Evolutionary conservation across 2,113 vertebrate species (phyloP), one percentile per base, ranked within the genome.

Genomic region (Percina caprodes): DNA sequence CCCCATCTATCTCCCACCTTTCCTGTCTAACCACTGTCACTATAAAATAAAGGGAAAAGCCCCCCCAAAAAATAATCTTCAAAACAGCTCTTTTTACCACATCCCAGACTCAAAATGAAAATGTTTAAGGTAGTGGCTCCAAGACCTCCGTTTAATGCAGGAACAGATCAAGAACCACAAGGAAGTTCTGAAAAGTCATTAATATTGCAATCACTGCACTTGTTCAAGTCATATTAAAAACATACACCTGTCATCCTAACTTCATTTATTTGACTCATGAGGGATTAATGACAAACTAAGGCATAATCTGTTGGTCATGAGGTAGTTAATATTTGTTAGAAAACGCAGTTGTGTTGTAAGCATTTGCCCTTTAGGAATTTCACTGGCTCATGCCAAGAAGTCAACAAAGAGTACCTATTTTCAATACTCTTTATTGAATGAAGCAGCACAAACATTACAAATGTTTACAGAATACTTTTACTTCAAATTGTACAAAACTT

Each of bases 401-500:
- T 42, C 3, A 55, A 59, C 42, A 74, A 23, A 13, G 1, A 58
- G 1, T 0, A 4, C 1, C 2, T 63, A 46, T 68, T 86, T 83
- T 82, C 77, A 86, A 86, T 74, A 46, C 30, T 35, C 52, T 91
- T 91, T 92, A 92, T 87, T 94, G 82, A 89, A 87, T 72, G 83
- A 92, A 86, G 88, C 77, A 87, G 81, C 84, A 89, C 86, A 91
- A 84, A 86, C 55, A 76, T 82, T 80, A 82, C 77, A 88, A 88
- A 83, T 72, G 77, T 88, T 75, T 69, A 88, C 82, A 81, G 82
- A 91, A 91, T 84, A 84, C 70, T 69, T 75, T 68, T 74, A 77
- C 83, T 90, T 89, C 35, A 89, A 83, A 79, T 54, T 84, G 72
- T 94, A 92, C 89, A 92, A 94, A 93, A 69, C 55, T 61, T 89